Evolutionary conservation across 2,113 vertebrate genomes (phyloP), one percentile per base, ranked within the genome.

Genomic region (Xiphophorus maculatus): DNA sequence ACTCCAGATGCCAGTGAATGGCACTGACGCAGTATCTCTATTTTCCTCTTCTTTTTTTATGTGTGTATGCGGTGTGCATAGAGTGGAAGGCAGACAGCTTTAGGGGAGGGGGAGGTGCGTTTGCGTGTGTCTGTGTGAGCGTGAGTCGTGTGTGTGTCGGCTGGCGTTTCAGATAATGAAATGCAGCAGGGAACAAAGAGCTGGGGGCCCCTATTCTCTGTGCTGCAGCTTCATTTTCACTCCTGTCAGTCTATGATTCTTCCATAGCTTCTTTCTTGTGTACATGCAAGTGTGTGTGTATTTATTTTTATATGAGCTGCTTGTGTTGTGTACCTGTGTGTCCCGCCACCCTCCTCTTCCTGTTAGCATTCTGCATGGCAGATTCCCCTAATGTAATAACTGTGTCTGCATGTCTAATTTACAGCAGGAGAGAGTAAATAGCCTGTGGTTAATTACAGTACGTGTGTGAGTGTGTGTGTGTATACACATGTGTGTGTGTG

Each of bases 361-460:
- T 91, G 91, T 93, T 93, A 90, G 90, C 89, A 93, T 93, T 93
- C 93, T 93, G 91, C 91, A 93, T 92, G 93, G 93, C 91, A 92
- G 93, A 93, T 90, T 88, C 90, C 90, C 88, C 86, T 93, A 93
- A 93, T 93, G 91, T 93, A 93, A 93, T 93, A 93, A 93, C 93
- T 93, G 90, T 93, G 93, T 93, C 93, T 93, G 93, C 93, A 93
- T 93, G 93, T 93, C 91, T 93, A 93, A 93, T 93, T 93, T 93
- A 93, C 91, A 93, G 91, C 93, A 93, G 90, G 91, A 91, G 89
- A 91, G 89, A 93, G 93, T 92, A 93, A 93, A 93, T 93, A 93
- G 93, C 93, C 93, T 93, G 87, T 93, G 93, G 91, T 93, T 93
- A 93, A 93, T 93, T 93, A 93, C 93, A 92, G 91, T 93, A 89